Evolutionary conservation across 1,140 invertebrate genomes (phyloP).

Genomic region (Cydia splendana): DNA sequence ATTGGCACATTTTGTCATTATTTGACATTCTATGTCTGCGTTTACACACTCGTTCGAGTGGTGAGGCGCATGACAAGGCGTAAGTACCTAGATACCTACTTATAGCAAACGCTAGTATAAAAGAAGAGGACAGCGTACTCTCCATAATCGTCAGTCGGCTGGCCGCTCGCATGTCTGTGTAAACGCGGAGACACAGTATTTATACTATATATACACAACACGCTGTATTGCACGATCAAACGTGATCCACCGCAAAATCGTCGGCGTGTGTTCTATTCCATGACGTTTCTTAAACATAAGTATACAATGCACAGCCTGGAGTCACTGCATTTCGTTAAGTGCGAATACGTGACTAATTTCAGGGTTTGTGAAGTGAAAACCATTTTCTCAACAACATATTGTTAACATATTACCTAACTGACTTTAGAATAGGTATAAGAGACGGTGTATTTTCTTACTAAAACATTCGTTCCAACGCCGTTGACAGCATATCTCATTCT

Average conservation of each 20-base stretch:
- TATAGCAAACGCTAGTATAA: too few species aligned
- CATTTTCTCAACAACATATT: too few species aligned
- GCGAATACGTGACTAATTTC: not conserved
- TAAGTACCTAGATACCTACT: too few species aligned
- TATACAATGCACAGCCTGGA: slow-evolving; percentile 3
- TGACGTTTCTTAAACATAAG: not conserved
- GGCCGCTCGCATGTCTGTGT: too few species aligned
- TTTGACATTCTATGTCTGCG: not conserved
- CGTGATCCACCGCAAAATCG: not conserved
- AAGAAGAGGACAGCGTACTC: too few species aligned
- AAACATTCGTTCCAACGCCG: not conserved
- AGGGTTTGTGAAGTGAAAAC: too few species aligned
- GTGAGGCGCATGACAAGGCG: too few species aligned
- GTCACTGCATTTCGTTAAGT: not conserved
- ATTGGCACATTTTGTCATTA: slow-evolving; percentile 24
- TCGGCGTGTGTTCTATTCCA: not conserved
- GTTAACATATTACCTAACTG: too few species aligned
- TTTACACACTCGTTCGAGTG: too few species aligned
- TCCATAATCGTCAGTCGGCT: too few species aligned
- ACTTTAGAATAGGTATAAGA: too few species aligned
- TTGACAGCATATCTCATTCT: not conserved
- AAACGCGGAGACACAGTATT: not conserved
- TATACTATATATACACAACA: not conserved
- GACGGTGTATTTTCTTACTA: not conserved
- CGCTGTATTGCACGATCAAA: too few species aligned